Conservation (phyloP, 2,888 invertebrate species). For the Stomorhina lunata region DNA sequence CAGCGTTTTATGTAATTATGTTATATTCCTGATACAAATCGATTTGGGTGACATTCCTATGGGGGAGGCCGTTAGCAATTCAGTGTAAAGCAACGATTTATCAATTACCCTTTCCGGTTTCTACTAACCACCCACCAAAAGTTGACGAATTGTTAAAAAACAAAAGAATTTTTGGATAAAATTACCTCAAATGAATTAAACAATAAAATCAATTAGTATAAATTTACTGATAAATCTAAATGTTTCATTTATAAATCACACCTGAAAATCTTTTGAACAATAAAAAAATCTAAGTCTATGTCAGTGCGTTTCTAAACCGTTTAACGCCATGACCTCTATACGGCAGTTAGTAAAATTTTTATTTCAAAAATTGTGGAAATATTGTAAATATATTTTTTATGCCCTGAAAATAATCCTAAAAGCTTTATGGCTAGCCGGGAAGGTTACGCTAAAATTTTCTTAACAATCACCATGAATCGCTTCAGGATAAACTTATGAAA, state of each 20-base stretch:
- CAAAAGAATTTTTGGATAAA: background rate
- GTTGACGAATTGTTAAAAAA: background rate
- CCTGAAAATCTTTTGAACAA: background rate
- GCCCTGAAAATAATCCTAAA: too few species aligned
- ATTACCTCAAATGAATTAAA: background rate
- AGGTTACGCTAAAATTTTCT: too few species aligned
- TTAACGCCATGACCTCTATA: background rate
- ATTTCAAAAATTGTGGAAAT: background rate
- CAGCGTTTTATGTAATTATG: slow-evolving; percentile 72
- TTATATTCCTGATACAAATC: slow-evolving; percentile 76
- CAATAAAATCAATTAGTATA: slow-evolving; percentile 33
- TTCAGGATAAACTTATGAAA: too few species aligned
- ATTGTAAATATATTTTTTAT: too few species aligned
- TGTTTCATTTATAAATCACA: background rate
- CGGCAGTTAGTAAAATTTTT: background rate
- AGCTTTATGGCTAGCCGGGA: too few species aligned
- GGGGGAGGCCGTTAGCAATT: slow-evolving; percentile 4
- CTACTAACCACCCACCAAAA: background rate
- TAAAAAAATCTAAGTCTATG: background rate
- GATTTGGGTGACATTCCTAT: slow-evolving; percentile 72
- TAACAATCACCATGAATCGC: too few species aligned
- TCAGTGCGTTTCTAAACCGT: background rate
- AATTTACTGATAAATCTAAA: background rate
- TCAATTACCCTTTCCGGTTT: background rate
- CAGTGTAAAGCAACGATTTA: background rate